A percentile compares a stretch with the other conserved stretches of the same genome.
Evolutionary conservation across 1,140 invertebrate species (phyloP).

Genomic region (Pomacea maculata): DNA sequence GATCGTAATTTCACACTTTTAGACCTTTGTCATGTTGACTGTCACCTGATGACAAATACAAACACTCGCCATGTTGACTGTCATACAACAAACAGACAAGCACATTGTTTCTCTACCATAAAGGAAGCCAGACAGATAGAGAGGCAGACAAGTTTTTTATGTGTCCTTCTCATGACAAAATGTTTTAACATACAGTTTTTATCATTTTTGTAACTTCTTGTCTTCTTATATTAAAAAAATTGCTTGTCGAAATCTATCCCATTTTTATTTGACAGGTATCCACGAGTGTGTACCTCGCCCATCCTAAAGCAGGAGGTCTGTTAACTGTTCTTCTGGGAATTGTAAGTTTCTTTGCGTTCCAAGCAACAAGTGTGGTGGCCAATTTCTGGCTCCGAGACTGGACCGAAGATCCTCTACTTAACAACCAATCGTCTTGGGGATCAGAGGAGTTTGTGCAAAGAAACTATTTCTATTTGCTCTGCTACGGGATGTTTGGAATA

Average conservation of each 20-base stretch:
- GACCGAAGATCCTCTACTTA: constrained; percentile 53
- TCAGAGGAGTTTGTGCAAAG: constrained; percentile 27
- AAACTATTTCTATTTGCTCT: constrained; percentile 37
- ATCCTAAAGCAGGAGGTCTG: constrained; percentile 80
- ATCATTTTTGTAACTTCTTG: not conserved
- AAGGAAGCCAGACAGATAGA: too few species aligned
- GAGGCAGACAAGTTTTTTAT: too few species aligned
- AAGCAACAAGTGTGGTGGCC: constrained; percentile 43
- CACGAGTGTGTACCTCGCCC: not conserved
- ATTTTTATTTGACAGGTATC: constrained; percentile 56
- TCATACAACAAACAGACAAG: too few species aligned
- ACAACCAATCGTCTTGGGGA: constrained; percentile 28
- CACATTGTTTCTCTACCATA: too few species aligned
- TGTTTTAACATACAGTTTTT: too few species aligned
- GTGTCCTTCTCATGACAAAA: too few species aligned
- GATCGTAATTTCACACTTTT: too few species aligned
- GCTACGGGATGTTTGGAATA: constrained; percentile 44
- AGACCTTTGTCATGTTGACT: too few species aligned
- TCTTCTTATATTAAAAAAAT: not conserved
- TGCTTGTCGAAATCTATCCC: not conserved
- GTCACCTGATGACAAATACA: too few species aligned
- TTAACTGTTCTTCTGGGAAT: constrained; percentile 69
- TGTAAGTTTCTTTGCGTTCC: constrained; percentile 44
- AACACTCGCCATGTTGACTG: too few species aligned
- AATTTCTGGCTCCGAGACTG: constrained; percentile 59